phyloP scores from a whole-genome alignment of 2,888 invertebrate genomes.

The Adineta ricciae region DNA sequence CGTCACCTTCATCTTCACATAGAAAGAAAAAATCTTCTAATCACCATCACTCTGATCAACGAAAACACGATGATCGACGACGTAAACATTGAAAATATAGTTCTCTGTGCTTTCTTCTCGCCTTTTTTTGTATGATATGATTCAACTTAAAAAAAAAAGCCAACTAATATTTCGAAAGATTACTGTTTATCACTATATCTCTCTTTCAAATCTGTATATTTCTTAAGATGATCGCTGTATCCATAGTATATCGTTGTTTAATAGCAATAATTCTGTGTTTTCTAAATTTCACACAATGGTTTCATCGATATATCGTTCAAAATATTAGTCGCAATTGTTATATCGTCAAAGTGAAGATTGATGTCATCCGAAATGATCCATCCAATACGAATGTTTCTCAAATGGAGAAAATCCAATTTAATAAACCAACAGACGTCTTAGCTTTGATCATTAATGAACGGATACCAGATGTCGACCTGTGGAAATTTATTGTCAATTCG shows the following conservation, averaged over 20 bases:
- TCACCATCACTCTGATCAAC: neutral
- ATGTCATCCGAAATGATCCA: neutral
- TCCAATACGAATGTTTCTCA: neutral
- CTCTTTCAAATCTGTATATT: neutral
- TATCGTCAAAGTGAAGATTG: neutral
- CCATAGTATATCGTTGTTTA: neutral
- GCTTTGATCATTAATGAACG: neutral
- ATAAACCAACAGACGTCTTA: neutral
- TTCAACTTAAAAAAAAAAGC: neutral
- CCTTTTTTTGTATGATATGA: neutral
- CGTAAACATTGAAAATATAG: neutral
- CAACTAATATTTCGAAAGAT: neutral
- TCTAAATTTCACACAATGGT: neutral
- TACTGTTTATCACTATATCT: neutral
- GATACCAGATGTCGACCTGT: neutral
- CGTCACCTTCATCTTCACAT: neutral
- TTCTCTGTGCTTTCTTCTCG: neutral
- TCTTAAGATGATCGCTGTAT: neutral
- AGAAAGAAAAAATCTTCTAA: neutral
- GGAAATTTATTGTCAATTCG: neutral
- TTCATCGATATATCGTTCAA: neutral
- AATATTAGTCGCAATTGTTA: neutral
- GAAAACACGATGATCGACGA: neutral
- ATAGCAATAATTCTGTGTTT: neutral
- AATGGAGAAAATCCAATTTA: neutral